Evolutionary conservation across 1,140 invertebrate species (phyloP), one percentile per base, ranked within the genome.

Genomic region (Drosophila micromelanica): DNA sequence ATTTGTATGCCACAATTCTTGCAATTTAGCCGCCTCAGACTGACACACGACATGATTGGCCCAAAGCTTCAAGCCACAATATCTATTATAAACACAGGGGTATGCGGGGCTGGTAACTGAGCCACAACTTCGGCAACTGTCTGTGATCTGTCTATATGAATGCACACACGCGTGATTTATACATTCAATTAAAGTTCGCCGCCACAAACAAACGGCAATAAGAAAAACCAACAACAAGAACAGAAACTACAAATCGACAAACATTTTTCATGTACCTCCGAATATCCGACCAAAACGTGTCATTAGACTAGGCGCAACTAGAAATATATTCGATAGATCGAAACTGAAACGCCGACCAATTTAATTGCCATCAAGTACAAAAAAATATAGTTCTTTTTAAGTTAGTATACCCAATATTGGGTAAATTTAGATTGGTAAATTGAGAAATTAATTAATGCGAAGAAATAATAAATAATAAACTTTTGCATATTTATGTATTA

Each of bases 41-140:
- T 87, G 82, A 86, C 82, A 86, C 75, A 81, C 87, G 82, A 87
- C 82, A 87, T 81, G 81, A 77, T 78, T 75, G 70, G 55, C 74
- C 59, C 49, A 62, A 59, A 57, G 56, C 54, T 67, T 48, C 35
- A 52, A 57, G 35, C 45, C 32, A 30, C 51, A 46, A 20, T 30
- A 35, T n/a, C 43, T 37, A 57, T 60, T 15, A 11, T 40, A 9
- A 11, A 56, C 37, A 56, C 42, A n/a, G 42, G 11, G 27, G 42
- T 9, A 2, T 35, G n/a, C 8, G 27, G 45, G 13, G 13, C 32
- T 8, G 32, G 11, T 13, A 48, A 48, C 23, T 48, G 37, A 12
- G 38, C 51, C 27, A 7, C 30, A 43, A 51, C 49, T 74, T 62
- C 52, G 65, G 65, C 72, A 60, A 69, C 65, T 74, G 72, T 63